phyloP scores from a whole-genome alignment of 2,888 invertebrate genomes.

The Archaeoteleia sp. region DNA sequence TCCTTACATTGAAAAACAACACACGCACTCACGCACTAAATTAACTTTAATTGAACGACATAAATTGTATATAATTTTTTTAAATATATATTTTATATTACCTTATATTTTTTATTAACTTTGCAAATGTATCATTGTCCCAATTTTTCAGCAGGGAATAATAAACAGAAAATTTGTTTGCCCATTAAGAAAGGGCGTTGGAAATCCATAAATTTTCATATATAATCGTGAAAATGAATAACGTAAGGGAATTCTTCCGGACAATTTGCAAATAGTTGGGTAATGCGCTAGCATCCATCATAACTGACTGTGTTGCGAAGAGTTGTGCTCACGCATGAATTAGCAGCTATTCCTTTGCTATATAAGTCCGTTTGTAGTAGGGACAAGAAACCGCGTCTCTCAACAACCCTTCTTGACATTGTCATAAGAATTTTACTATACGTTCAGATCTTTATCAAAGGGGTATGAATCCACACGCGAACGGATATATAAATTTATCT shows the following conservation, averaged over 20 bases:
- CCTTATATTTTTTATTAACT: no score
- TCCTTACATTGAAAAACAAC: no score
- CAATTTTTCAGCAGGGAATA: no score
- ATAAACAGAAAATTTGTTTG: no score
- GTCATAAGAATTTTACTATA: constrained; percentile 48
- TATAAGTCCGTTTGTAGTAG: constrained; percentile 47
- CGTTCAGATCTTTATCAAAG: constrained; percentile 41
- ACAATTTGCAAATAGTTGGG: constrained; percentile 33
- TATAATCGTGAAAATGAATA: no score
- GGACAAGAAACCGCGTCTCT: constrained; percentile 50
- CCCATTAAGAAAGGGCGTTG: no score
- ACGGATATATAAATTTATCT: constrained; percentile 40
- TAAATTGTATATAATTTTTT: no score
- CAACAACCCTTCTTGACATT: constrained; percentile 53
- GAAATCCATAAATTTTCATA: no score
- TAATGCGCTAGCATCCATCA: constrained; percentile 40
- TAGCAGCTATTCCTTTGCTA: constrained; percentile 39
- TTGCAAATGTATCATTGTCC: no score
- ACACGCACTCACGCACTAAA: no score
- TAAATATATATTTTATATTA: no score
- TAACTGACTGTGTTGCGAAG: constrained; percentile 41
- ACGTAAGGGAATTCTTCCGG: constrained; percentile 16
- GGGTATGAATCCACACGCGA: constrained; percentile 38
- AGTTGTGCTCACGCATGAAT: constrained; percentile 46
- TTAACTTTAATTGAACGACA: no score